phyloP scores from a whole-genome alignment of 2,113 vertebrate species.

The Carollia perspicillata region DNA sequence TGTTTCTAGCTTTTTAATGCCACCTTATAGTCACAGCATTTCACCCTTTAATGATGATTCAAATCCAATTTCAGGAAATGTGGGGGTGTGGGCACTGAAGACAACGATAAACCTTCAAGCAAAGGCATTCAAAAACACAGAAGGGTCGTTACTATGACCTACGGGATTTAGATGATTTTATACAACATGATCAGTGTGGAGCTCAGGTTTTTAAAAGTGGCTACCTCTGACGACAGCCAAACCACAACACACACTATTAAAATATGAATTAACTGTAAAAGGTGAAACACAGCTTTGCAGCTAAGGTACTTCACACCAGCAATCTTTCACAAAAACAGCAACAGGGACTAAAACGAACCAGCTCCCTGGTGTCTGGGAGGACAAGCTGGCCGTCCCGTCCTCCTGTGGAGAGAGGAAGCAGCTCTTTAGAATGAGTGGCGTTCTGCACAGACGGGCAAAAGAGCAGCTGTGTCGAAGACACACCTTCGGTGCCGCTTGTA shows the following conservation, averaged over 20 bases:
- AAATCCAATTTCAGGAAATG: constrained; percentile 62
- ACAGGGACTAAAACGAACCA: constrained; percentile 14
- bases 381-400: neutral
- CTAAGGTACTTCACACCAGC: neutral
- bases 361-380: neutral
- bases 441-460: neutral
- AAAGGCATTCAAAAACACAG: constrained; percentile 39
- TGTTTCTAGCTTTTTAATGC: constrained; percentile 16
- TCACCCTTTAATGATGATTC: constrained; percentile 53
- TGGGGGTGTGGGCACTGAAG: constrained; percentile 46
- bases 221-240: neutral
- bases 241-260: constrained; percentile 30
- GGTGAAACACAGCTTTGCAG: constrained; percentile 22
- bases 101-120: constrained; percentile 59
- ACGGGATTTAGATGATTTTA: constrained; percentile 42
- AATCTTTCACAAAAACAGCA: constrained; percentile 42
- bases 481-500: neutral
- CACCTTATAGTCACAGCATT: constrained; percentile 26
- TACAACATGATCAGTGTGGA: constrained; percentile 44
- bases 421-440: neutral
- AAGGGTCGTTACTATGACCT: constrained; percentile 52
- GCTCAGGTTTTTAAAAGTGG: neutral
- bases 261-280: constrained; percentile 13
- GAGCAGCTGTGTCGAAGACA: rapidly evolving
- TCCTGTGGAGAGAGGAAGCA: neutral